Conservation (phyloP, 2,113 vertebrate species). For the Macquaria australasica region DNA sequence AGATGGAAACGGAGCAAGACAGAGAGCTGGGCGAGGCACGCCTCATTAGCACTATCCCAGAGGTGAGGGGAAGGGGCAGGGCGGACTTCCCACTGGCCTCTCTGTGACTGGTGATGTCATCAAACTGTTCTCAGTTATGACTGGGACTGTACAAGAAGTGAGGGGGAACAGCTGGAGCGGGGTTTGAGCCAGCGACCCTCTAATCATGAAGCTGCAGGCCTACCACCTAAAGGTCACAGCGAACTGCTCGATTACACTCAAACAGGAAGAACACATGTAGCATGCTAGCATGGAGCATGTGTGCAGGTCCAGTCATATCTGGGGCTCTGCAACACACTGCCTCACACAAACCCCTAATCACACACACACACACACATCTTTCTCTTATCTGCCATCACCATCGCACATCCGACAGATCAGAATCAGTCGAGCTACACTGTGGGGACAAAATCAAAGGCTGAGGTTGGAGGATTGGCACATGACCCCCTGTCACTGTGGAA, state of each 20-base stretch:
- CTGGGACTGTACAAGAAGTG: constrained; percentile 45
- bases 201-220: constrained; percentile 71
- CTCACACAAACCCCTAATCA: constrained; percentile 32
- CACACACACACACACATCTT: constrained; percentile 22
- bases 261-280: constrained; percentile 53
- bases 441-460: constrained; percentile 65
- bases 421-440: constrained; percentile 51
- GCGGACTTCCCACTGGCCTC: constrained; percentile 66
- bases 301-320: constrained; percentile 22
- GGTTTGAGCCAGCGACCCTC: constrained; percentile 66
- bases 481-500: constrained; percentile 69
- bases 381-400: constrained; percentile 34
- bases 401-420: constrained; percentile 68
- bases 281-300: constrained; percentile 32
- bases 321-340: not conserved
- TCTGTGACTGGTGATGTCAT: constrained; percentile 78
- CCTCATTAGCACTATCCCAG: constrained; percentile 75
- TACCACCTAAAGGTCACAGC: constrained; percentile 64
- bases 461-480: constrained; percentile 55
- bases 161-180: constrained; percentile 70
- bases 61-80: constrained; percentile 71
- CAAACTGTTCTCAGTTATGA: constrained; percentile 66
- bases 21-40: constrained; percentile 22
- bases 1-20: constrained; percentile 58
- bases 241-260: constrained; percentile 62